These are phyloP conservation scores for Stylophora pistillata DNA, from an alignment of 64 coral and sea anemone genomes.

Conservation along the genomic window DNA sequence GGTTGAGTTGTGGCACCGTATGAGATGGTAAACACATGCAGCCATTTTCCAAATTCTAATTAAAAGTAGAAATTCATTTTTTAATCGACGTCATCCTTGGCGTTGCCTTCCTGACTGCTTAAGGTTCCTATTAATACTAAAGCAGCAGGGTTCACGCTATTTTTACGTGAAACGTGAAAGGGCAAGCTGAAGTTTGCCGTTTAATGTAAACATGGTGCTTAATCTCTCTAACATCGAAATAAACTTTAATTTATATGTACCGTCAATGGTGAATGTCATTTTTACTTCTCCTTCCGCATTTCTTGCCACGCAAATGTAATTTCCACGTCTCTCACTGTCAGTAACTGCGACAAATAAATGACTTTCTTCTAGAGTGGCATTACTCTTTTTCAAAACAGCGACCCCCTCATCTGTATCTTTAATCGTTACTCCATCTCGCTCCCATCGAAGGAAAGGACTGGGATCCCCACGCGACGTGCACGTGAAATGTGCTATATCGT, in stretches of 20 bases:
- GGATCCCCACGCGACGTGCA: neutral
- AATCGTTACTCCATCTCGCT: neutral
- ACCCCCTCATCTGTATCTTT: conserved; percentile 22
- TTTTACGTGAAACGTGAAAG: too few relatives aligned
- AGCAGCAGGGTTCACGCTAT: too few relatives aligned
- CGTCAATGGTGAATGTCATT: neutral
- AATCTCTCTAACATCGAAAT: too few relatives aligned
- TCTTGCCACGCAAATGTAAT: neutral
- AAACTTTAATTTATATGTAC: neutral
- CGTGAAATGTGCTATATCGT: conserved; percentile 31
- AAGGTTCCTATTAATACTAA: too few relatives aligned
- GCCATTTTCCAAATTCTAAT: too few relatives aligned
- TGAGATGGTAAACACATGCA: too few relatives aligned
- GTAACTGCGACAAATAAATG: conserved; percentile 23
- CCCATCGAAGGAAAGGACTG: conserved; percentile 2
- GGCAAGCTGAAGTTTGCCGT: too few relatives aligned
- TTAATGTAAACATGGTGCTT: too few relatives aligned
- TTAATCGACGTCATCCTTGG: too few relatives aligned
- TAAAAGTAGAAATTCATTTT: too few relatives aligned
- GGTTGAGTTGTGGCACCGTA: too few relatives aligned
- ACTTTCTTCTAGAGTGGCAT: neutral
- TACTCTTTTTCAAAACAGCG: conserved; percentile 19
- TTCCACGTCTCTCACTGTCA: neutral
- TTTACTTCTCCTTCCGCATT: conserved; percentile 1
- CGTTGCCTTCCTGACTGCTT: too few relatives aligned